Evolutionary conservation across 2,888 invertebrate species (phyloP).

Genomic region (Melikaiella ostensackeni): DNA sequence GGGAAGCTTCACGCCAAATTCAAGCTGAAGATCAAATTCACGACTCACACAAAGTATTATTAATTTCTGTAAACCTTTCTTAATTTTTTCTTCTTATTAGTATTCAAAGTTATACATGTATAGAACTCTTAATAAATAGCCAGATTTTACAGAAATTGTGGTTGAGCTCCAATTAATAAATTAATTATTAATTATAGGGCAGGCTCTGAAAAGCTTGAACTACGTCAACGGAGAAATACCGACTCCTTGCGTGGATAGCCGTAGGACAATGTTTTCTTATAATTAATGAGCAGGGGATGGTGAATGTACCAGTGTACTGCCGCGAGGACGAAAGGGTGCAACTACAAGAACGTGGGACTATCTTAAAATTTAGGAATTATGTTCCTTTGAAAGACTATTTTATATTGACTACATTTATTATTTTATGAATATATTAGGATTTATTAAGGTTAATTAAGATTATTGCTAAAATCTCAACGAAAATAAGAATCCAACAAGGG

Average conservation of each 20-base stretch:
- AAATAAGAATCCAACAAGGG: too few species aligned
- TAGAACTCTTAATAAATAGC: neutral
- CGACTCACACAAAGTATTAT: neutral
- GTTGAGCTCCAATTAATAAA: neutral
- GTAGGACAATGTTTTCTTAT: constrained; percentile 73
- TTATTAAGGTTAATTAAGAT: too few species aligned
- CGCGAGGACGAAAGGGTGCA: constrained; percentile 69
- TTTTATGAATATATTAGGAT: neutral
- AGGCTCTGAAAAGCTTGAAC: constrained; percentile 12
- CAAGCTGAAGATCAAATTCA: neutral
- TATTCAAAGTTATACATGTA: too few species aligned
- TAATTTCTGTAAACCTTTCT: neutral
- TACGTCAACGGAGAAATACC: constrained; percentile 8
- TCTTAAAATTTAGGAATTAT: constrained; percentile 65
- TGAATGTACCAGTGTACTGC: constrained; percentile 71
- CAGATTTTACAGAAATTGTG: neutral
- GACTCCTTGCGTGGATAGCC: constrained; percentile 51
- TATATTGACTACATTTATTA: constrained; percentile 64
- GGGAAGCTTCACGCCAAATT: neutral
- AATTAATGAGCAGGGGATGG: constrained; percentile 71
- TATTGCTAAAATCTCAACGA: too few species aligned
- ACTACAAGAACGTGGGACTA: constrained; percentile 66
- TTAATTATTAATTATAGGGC: constrained; percentile 27
- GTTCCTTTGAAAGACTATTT: constrained; percentile 62
- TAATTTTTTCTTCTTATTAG: too few species aligned